Evolutionary conservation across 1,140 invertebrate species (phyloP), one percentile per base, ranked within the genome.

Genomic region (Penaeus chinensis): DNA sequence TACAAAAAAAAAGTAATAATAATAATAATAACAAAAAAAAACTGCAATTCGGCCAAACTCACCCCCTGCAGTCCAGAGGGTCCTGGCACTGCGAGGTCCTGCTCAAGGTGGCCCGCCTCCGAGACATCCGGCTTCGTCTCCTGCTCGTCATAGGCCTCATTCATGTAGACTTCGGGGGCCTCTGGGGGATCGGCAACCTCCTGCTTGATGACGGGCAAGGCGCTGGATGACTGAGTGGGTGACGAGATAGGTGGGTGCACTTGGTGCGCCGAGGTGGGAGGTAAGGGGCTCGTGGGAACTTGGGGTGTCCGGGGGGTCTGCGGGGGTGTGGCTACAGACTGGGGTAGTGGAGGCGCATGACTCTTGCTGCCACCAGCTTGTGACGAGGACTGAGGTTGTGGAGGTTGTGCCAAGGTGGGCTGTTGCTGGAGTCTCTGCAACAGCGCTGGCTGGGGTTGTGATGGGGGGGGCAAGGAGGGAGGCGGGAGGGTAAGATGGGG

Each of bases 101-200:
- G 85, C 8, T 86, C 78, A 42, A 80, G n/a, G 11, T 86, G 85
- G 24, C 65, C 42, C 4, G 77, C 27, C 22, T 86, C 87, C 4
- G 82, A 88, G 22, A 88, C 74, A 42, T 83, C 87, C 27, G 87
- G 87, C 69, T 88, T 88, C 27, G 87, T 83, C 22, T 88, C 85
- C 10, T 20, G 66, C 18, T 87, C 87, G 7, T 88, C 87, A 60
- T 78, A 88, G n/a, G 47, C 54, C 47, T 88, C 87, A 84, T 85
- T 85, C 74, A 85, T 61, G 63, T 77, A 83, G 24, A 63, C 87
- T 47, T 88, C 81, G 24, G 69, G 81, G 13, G 74, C 80, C 37
- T 88, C 87, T 54, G 87, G 74, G 5, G 87, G 87, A 20, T 88
- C 87, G 62, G 87, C 82, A 74, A 79, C 87, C 63, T 88, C 87